Base-by-base conservation (phyloP, 1,140 invertebrate genomes). In the Ephestia elutella region DNA sequence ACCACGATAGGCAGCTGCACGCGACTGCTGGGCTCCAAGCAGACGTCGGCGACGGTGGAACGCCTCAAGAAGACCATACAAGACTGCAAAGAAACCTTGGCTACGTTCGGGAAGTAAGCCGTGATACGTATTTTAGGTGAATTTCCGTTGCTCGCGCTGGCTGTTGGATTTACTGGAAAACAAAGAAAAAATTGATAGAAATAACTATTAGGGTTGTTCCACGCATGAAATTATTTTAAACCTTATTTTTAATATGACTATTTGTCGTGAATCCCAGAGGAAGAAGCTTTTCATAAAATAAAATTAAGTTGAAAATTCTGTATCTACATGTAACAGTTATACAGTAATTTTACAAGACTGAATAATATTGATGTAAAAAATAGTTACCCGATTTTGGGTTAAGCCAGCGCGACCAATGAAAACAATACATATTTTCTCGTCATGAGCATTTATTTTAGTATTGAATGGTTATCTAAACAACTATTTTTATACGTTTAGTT, bases 41-140 rank as follows among this genome's bases (percentile, higher is more conserved):
- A 91, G 62, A 92, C 91, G 2, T 92, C 93, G 0, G 92, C 93
- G 8, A 93, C 93, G 18, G 93, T 92, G 74, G 94, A 96, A 79
- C 89, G 95, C 30, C 86, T 96, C 3, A 90, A 93, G 64, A 91
- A 92, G 68, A 92, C 93, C 50, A 93, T 96, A 48, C 78, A 87
- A 38, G 92, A 94, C 57, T 92, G 92, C 44, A 91, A 91, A 85
- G 89, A 87, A 15, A 90, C 90, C 4, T 88, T 93, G 63, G 87
- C 79, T 0, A 90, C 90, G 65, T 86, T 84, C 56, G 81, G 82
- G 0, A 86, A 87, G 57, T 71, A 71, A 62, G 20, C 49, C 55
- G 44, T 56, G 44, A 54, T 20, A 7, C 18, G 28, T 51, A 21
- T 44, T 44, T 15, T 15, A 1, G 13, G 5, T 44, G n/a, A 1